Evolutionary conservation across 2,888 invertebrate species (phyloP), one percentile per base, ranked within the genome.

Genomic region (Elegia similella): DNA sequence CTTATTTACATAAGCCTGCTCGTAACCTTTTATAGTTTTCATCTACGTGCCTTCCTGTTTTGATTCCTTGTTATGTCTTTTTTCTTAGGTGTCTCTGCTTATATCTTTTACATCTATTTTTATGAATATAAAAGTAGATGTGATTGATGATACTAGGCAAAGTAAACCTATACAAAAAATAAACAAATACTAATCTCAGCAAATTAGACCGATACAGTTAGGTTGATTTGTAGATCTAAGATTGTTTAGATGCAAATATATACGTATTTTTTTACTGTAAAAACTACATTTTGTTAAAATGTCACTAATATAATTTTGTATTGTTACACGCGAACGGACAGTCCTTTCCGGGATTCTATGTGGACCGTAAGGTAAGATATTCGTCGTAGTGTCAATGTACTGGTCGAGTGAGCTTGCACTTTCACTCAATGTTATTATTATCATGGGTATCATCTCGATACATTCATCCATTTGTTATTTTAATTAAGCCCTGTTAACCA

Each of bases 321-420:
- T 76, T 79, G 71, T 89, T 89, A 60, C 91, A 89, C 82, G 90
- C 90, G 63, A 75, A 77, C 65, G 78, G 74, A 74, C 84, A 91
- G 91, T 86, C 90, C 52, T 91, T 91, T 67, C 90, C 90, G 56
- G 91, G 91, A 64, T 91, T 92, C 82, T 91, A 90, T 80, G 75
- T 88, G 80, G 89, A 89, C 57, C 73, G 70, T 46, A 86, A 91
- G 90, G 90, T 91, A 89, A 89, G 90, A 72, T 56, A 46, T 57
- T 63, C 63, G 59, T 63, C 72, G 62, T 65, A 63, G 61, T 71
- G 48, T 32, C 32, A 32, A 7, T 32, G 32, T 38, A n/a, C 12
- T 38, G n/a, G 38, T 38, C 3, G 10, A 38, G 38, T 38, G 38
- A 38, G 38, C 38, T 38, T 38, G n/a, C 8, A 38, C 38, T 38